Percentiles rank a stretch among this genome's conserved stretches.
These are phyloP conservation scores for Falco novaeseelandiae DNA, from an alignment of 2,797 vertebrate genomes.

Conservation along the genomic window DNA sequence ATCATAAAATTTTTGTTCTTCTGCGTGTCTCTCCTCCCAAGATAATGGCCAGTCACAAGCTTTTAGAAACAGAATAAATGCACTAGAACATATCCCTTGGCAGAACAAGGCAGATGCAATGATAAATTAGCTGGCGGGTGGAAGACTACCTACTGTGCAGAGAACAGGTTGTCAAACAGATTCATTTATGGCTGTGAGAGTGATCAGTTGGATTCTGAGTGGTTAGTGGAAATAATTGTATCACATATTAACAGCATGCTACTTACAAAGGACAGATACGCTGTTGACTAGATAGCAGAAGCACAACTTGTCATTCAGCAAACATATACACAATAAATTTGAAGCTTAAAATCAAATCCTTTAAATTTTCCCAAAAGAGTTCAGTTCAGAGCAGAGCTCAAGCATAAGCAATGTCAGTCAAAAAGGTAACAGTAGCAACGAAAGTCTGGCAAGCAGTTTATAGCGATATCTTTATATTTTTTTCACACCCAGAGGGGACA, in stretches of 20 bases:
- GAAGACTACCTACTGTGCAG: slow-evolving; percentile 51
- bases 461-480: background rate
- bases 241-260: slow-evolving; percentile 43
- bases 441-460: background rate
- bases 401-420: background rate
- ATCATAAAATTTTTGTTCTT: background rate
- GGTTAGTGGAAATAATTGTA: slow-evolving; percentile 58
- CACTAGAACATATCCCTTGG: slow-evolving; percentile 23
- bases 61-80: slow-evolving; percentile 42
- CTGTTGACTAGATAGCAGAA: slow-evolving; percentile 17
- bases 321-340: background rate
- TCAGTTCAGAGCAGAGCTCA: background rate
- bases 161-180: slow-evolving; percentile 63
- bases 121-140: slow-evolving; percentile 56
- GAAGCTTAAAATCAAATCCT: slow-evolving; percentile 22
- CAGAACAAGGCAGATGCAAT: slow-evolving; percentile 51
- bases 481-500: slow-evolving; percentile 42
- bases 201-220: slow-evolving; percentile 50
- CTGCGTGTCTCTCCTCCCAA: background rate
- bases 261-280: slow-evolving; percentile 34
- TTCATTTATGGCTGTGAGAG: slow-evolving; percentile 48
- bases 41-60: slow-evolving; percentile 12
- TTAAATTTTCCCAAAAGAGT: background rate
- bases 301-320: slow-evolving; percentile 1
- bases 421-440: slow-evolving; percentile 10